Evolutionary conservation across 2,797 vertebrate genomes (phyloP).

Genomic region (Cheracebus regulus): DNA sequence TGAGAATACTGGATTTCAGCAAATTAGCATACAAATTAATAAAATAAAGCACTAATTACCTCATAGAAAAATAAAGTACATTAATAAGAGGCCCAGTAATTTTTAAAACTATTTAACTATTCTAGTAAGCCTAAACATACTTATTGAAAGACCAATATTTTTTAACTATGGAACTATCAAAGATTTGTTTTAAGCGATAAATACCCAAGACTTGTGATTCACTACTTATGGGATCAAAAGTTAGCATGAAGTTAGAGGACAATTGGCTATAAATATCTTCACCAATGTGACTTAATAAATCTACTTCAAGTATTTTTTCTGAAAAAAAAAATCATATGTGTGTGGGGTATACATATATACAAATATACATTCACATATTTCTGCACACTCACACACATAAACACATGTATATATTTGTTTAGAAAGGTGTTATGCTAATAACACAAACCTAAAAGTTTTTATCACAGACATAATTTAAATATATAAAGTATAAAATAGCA

Average conservation of each 20-base stretch:
- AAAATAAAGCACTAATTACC: neutral
- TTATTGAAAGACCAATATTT: neutral
- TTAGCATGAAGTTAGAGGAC: neutral
- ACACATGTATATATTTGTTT: neutral
- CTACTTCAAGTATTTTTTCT: neutral
- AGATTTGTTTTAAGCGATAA: neutral
- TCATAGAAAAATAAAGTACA: neutral
- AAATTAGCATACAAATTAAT: neutral
- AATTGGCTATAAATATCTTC: neutral
- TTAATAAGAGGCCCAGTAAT: neutral
- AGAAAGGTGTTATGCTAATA: neutral
- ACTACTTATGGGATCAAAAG: neutral
- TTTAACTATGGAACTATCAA: neutral
- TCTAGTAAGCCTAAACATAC: neutral
- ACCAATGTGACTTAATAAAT: neutral
- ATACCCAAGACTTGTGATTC: neutral
- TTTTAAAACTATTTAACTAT: neutral
- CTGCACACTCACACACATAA: neutral
- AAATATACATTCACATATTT: accelerated
- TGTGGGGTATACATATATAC: neutral
- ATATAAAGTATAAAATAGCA: neutral
- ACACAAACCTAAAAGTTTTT: neutral
- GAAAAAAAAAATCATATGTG: neutral
- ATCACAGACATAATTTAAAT: neutral
- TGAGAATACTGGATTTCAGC: neutral